Conservation (phyloP, 2,888 invertebrate genomes). For the Drosophila differens region DNA sequence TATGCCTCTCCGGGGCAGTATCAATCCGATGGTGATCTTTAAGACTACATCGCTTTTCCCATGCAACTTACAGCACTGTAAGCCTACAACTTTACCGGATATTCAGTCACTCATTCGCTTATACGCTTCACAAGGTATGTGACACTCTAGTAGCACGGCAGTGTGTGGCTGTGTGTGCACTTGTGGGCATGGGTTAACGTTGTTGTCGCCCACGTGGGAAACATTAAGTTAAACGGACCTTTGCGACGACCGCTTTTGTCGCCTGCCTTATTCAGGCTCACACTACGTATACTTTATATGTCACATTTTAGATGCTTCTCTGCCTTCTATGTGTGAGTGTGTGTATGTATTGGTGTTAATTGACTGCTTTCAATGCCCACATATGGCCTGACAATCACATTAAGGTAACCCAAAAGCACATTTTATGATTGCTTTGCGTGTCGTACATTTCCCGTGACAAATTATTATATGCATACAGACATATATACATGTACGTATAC, state of each 20-base stretch:
- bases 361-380: conserved; percentile 56
- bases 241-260: conserved; percentile 65
- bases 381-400: conserved; percentile 70
- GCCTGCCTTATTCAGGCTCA: conserved; percentile 44
- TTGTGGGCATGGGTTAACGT: conserved; percentile 18
- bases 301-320: conserved; percentile 23
- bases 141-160: neutral
- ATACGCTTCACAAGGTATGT: conserved; percentile 52
- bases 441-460: conserved; percentile 27
- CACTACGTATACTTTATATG: conserved; percentile 62
- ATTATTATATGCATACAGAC: conserved; percentile 13
- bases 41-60: conserved; percentile 33
- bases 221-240: conserved; percentile 79
- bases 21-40: conserved; percentile 53
- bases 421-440: conserved; percentile 77
- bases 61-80: conserved; percentile 23
- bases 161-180: conserved; percentile 13
- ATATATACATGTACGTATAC: neutral
- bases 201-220: conserved; percentile 69
- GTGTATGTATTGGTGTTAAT: conserved; percentile 47
- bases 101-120: conserved; percentile 18
- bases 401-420: conserved; percentile 75
- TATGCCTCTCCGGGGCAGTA: conserved; percentile 50
- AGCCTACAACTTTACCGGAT: conserved; percentile 22
- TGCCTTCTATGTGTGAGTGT: neutral